Evolutionary conservation across 1,140 invertebrate genomes (phyloP).

Genomic region (Lasioglossum albipes): DNA sequence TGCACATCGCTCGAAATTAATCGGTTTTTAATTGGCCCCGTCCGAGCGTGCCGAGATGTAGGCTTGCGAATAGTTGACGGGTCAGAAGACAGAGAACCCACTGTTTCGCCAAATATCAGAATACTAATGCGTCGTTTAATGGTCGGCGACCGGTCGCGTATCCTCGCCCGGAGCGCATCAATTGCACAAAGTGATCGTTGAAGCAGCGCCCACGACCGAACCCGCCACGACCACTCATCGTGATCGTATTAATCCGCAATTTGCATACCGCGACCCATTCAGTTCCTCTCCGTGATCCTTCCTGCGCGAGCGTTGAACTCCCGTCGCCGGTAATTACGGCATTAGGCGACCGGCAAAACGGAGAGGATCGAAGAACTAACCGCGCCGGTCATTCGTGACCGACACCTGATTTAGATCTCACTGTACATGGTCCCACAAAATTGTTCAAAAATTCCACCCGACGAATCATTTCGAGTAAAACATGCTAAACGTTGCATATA

Average conservation of each 20-base stretch:
- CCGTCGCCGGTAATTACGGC: neutral
- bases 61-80: neutral
- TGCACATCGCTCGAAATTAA: too few species aligned
- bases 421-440: too few species aligned
- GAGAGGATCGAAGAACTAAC: too few species aligned
- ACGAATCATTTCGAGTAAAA: too few species aligned
- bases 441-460: too few species aligned
- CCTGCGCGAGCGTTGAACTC: conserved; percentile 3
- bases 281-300: conserved; percentile 1
- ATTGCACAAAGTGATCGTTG: conserved; percentile 27
- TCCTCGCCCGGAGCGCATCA: conserved; percentile 22
- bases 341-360: too few species aligned
- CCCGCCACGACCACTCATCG: conserved; percentile 12
- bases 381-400: too few species aligned
- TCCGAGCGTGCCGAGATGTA: too few species aligned
- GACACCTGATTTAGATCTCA: too few species aligned
- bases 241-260: conserved; percentile 38
- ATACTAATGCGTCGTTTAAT: conserved; percentile 2
- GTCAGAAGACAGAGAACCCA: neutral
- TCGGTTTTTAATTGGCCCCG: too few species aligned
- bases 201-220: conserved; percentile 21
- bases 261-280: conserved; percentile 34
- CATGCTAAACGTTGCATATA: too few species aligned
- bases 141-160: neutral
- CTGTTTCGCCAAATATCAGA: neutral